Percentiles rank a stretch among this genome's conserved stretches.
phyloP scores from a whole-genome alignment of 2,113 vertebrate genomes.

The Sebastes fasciatus region DNA sequence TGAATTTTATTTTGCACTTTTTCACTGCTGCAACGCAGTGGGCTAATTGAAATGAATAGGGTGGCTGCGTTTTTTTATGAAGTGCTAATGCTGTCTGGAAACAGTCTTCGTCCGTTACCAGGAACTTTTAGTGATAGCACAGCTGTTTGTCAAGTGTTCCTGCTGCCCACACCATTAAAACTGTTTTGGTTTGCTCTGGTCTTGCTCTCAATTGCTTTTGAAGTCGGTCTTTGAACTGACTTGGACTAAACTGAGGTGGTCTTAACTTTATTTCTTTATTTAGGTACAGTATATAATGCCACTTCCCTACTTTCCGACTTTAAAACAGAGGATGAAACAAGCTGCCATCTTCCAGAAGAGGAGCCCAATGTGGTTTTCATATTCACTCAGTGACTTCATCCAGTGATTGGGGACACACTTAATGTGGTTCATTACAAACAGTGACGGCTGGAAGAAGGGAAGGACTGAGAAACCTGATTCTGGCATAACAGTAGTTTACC shows the following conservation, averaged over 20 bases:
- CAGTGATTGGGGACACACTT: slow-evolving; percentile 54
- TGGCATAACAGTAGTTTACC: slow-evolving; percentile 61
- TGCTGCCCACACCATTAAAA: not conserved
- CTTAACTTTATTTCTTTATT: not conserved
- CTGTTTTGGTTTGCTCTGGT: too few species aligned
- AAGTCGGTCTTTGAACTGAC: not conserved
- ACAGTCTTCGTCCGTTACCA: not conserved
- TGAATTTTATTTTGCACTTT: not conserved
- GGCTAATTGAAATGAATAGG: not conserved
- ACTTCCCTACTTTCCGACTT: slow-evolving; percentile 1
- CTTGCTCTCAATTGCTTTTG: too few species aligned
- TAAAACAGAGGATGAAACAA: slow-evolving; percentile 20
- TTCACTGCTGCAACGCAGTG: not conserved
- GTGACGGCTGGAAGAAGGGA: slow-evolving; percentile 25
- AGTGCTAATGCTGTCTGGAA: not conserved
- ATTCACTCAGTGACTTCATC: slow-evolving; percentile 57
- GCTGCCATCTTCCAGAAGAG: slow-evolving; percentile 22
- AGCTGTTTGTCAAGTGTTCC: not conserved
- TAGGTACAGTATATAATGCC: not conserved
- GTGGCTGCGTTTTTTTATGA: not conserved
- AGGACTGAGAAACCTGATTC: slow-evolving; percentile 59
- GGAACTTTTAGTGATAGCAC: not conserved
- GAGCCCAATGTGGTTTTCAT: slow-evolving; percentile 57
- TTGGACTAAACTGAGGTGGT: not conserved
- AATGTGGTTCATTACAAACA: slow-evolving; percentile 61